Evolutionary conservation across 2,797 vertebrate species (phyloP), one percentile per base, ranked within the genome.

Genomic region (Lophotriccus pileatus): DNA sequence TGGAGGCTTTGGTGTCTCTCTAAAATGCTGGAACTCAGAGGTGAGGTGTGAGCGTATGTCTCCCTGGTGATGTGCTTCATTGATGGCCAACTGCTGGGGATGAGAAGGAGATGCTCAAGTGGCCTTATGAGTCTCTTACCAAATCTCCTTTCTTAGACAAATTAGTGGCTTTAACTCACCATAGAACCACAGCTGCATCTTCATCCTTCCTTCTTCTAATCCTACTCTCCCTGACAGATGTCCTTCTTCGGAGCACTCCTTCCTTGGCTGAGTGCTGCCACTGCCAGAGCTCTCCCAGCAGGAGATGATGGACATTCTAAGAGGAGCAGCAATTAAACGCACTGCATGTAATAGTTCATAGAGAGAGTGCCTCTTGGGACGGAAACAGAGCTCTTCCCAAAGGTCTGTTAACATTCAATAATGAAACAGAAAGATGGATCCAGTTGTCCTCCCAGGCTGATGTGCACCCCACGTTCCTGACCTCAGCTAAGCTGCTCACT

Each of bases 61-160:
- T 98, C 98, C 87, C 87, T 70, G 2, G 97, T 99, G 94, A 98
- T 99, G 98, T 99, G 98, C 95, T 99, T 99, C 87, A 9, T 98
- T 47, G 97, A 98, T 5, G 97, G 97, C 37, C 84, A 90, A 36
- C 97, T 99, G 78, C 97, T 99, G 32, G 99, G 7, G 95, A 98
- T 55, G 98, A 98, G 53, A 96, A 95, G 59, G 96, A 98, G 73
- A 96, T 99, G 19, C 87, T 98, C 78, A 93, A 83, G 63, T 99
- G 99, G 99, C 98, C 98, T 68, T 89, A 98, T 27, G 83, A 97
- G 74, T 49, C 9, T 66, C 73, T 55, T 34, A 50, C 2, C 17
- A 73, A 50, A 66, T 73, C 39, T 69, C 43, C 46, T 53, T 66
- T 75, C 47, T 83, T 63, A 60, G 23, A 64, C 17, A 70, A 56